Conservation (phyloP, 2,797 vertebrate genomes). For the Darevskia mixta region DNA sequence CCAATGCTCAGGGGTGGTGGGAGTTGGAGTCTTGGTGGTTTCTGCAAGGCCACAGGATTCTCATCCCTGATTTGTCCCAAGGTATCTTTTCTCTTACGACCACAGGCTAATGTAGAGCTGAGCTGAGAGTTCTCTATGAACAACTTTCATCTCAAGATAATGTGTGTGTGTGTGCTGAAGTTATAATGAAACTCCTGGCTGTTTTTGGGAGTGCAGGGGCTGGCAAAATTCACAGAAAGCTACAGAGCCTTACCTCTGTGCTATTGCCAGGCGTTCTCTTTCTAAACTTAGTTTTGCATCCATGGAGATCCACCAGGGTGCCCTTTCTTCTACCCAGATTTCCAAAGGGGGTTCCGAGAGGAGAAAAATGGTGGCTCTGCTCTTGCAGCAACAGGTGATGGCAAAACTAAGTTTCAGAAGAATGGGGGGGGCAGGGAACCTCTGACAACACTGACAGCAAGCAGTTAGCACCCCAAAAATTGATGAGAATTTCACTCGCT, state of each 20-base stretch:
- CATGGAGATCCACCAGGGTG: neutral
- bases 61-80: neutral
- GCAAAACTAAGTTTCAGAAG: neutral
- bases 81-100: neutral
- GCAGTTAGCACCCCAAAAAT: no score
- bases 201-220: neutral
- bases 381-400: neutral
- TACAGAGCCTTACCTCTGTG: neutral
- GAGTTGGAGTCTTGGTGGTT: neutral
- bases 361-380: neutral
- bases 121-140: neutral
- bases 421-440: neutral
- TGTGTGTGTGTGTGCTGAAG: neutral
- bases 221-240: neutral
- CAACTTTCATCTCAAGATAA: neutral
- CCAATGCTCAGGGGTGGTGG: neutral
- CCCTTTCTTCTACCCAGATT: neutral
- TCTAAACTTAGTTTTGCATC: neutral
- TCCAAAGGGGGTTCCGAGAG: neutral
- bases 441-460: neutral
- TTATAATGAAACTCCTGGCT: neutral
- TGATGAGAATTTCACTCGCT: neutral
- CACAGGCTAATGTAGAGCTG: neutral
- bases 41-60: neutral
- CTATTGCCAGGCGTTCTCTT: neutral